Base-by-base conservation (phyloP, 2,113 vertebrate species). In the Mugil cephalus region DNA sequence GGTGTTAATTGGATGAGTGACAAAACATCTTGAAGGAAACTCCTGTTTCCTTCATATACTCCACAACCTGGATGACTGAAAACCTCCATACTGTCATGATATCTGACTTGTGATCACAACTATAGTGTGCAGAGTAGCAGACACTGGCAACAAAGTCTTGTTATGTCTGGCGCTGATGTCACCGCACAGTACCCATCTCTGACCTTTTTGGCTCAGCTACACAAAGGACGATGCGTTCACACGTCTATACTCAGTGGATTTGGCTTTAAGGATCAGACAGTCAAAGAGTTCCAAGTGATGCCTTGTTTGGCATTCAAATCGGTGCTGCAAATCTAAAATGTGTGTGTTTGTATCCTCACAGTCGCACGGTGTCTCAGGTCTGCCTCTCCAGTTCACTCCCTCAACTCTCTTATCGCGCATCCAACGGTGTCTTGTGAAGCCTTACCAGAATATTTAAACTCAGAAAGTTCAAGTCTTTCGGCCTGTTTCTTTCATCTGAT, bases 391-490 rank as follows among this genome's bases (percentile, higher is more conserved):
- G 38, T 66, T 63, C 2, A 3, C 8, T 72, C 45, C 21, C 54
- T 48, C 47, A 54, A 0, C 15, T 34, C 10, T n/a, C 11, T 10
- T 42, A 54, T 71, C 56, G 51, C 67, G 13, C 52, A 54, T 63
- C 43, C 30, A 52, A 4, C 46, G 1, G 52, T 53, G 1, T 68
- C 40, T 80, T 4, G 7, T 21, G 17, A 6, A 53, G 43, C 10
- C 12, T 66, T 77, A 10, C 69, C 64, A 11, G 64, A 30, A 73
- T 59, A 67, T 18, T 70, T 34, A 30, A 50, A 63, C 39, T 51
- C 55, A 54, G 53, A 66, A 21, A 42, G 24, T 24, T 24, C 24
- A 17, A 11, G 42, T 43, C 43, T 78, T n/a, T 38, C 40, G 51
- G 8, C 39, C 60, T 42, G 10, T 74, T 65, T 69, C 64, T 54